phyloP scores from a whole-genome alignment of 2,113 vertebrate species.

The Catharus fuscescens region DNA sequence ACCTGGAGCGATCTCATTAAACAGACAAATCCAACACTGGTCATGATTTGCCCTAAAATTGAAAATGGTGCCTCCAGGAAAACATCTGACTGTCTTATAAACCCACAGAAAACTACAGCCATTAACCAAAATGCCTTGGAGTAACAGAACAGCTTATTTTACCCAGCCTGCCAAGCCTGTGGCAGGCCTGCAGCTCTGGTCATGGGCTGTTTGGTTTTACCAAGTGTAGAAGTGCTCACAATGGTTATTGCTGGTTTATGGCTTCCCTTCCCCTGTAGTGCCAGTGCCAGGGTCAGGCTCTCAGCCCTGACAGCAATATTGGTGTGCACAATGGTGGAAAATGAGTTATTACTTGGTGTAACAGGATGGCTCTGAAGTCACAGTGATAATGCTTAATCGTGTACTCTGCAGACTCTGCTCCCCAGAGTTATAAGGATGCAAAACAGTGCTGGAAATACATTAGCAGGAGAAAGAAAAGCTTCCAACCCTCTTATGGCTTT shows the following conservation, averaged over 20 bases:
- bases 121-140: neutral
- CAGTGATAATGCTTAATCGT: slow-evolving; percentile 27
- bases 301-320: neutral
- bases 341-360: neutral
- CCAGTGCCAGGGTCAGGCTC: neutral
- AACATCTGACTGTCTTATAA: neutral
- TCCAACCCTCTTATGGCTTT: neutral
- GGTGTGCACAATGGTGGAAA: slow-evolving; percentile 9
- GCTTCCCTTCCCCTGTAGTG: neutral
- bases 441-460: slow-evolving; percentile 21
- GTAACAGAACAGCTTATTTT: neutral
- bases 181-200: neutral
- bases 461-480: slow-evolving; percentile 5
- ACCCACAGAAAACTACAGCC: neutral
- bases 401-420: neutral
- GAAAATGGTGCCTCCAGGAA: slow-evolving; percentile 35
- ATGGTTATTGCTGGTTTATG: neutral
- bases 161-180: neutral
- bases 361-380: slow-evolving; percentile 27
- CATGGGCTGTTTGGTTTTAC: neutral
- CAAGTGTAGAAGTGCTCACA: neutral
- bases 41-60: slow-evolving; percentile 27
- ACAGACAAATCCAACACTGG: neutral
- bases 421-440: slow-evolving; percentile 52
- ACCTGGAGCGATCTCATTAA: slow-evolving; percentile 20